Conservation (phyloP, 1,140 invertebrate genomes). For the Eumaeus atala region DNA sequence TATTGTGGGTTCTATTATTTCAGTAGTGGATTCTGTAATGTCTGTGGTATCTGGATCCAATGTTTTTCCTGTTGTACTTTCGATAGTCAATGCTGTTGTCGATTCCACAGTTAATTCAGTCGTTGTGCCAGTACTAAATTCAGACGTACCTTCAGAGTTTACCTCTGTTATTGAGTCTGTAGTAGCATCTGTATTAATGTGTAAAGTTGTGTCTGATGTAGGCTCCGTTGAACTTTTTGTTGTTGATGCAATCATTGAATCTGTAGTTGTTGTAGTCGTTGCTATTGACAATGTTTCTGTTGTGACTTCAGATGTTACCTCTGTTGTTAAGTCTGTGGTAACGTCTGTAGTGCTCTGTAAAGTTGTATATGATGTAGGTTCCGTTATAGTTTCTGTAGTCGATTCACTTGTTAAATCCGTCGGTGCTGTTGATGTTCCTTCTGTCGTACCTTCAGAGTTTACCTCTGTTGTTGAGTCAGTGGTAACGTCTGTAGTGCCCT, state of each 20-base stretch:
- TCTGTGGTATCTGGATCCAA: too few species aligned
- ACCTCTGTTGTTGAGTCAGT: constrained; percentile 5
- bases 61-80: not conserved
- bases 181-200: not conserved
- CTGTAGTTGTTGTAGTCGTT: not conserved
- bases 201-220: not conserved
- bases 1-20: too few species aligned
- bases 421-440: not conserved
- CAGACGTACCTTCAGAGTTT: too few species aligned
- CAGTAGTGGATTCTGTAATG: too few species aligned
- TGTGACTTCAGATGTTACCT: too few species aligned
- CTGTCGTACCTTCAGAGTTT: too few species aligned
- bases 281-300: not conserved
- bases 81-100: not conserved
- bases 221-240: not conserved
- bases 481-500: not conserved
- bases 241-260: constrained; percentile 13
- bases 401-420: not conserved
- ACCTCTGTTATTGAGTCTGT: not conserved
- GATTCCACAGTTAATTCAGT: not conserved
- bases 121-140: not conserved
- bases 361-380: too few species aligned
- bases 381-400: constrained; percentile 12
- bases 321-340: not conserved
- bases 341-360: not conserved